Evolutionary conservation across 2,888 invertebrate genomes (phyloP), one percentile per base, ranked within the genome.

Genomic region (Cheilosia vulpina): DNA sequence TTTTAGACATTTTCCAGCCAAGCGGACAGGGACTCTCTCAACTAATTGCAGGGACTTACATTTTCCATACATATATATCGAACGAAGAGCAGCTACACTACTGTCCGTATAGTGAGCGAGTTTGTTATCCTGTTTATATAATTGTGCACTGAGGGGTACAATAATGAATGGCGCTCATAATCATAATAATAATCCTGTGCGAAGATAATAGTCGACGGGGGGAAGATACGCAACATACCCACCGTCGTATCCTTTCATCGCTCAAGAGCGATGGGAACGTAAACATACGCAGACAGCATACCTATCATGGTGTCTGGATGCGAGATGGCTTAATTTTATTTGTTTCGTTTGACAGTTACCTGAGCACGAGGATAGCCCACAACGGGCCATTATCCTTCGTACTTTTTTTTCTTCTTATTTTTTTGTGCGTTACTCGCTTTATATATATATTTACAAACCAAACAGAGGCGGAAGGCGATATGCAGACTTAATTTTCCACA

Each of bases 151-250:
- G 85, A 81, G 47, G 38, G 31, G 57, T 68, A 66, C 71, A 71
- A 80, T 65, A 76, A 80, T 75, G 71, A 81, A 85, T 77, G 55
- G 45, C 60, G 24, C 76, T 80, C 80, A 80, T 85, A 80, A 81
- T 85, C 76, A 66, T 85, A 76, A 76, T 66, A 80, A 71, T 71
- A 84, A 85, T 85, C 71, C 52, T 24, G 43, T 69, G 43, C 19
- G 71, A 65, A 50, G 60, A 81, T 66, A 81, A 63, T 58, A 19
- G 13, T 38, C 50, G 53, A 19, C 41, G n/a, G 17, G 58, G 52
- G 52, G n/a, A 17, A 55, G 11, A 13, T 38, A 38, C 13, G 38
- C 13, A 68, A 9, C 6, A 68, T 43, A 19, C 62, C 17, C 21
- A 15, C 9, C 62, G 11, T 45, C 62, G 11, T 45, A 60, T 72